Base-by-base conservation (phyloP, 2,888 invertebrate species). In the Scaptomyza polygonia region DNA sequence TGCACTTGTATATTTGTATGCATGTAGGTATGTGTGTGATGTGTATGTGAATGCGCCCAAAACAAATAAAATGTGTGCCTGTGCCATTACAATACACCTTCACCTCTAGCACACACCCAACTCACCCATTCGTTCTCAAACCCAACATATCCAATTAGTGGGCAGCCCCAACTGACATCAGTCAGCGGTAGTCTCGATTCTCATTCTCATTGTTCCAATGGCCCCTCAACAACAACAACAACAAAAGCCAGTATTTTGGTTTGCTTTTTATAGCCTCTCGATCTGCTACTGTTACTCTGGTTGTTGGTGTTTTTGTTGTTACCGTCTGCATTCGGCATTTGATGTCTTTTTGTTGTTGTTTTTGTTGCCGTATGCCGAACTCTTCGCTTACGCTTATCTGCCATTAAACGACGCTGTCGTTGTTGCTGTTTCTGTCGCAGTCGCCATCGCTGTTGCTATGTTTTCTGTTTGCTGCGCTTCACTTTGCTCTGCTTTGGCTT, bases 341-440 rank as follows among this genome's bases (percentile, higher is more conserved):
- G 42, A n/a, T 61, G 55, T 56, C 42, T 55, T 55, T 32, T 49
- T 69, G 52, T 40, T 58, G 36, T 58, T 61, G 21, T 51, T 25
- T 56, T 18, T 49, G 30, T 1, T 14, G 36, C 21, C 5, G 29
- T 59, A 7, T 58, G 6, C 59, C 61, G 43, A 69, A 66, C 59
- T 78, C 70, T 70, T 71, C 62, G 74, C 59, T 74, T 79, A 70
- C 63, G 70, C 70, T 75, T 77, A 69, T 80, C 72, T 77, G 54
- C 57, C 68, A 76, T 79, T 76, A 76, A 76, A 61, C 67, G 74
- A 55, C 67, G 57, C 52, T 30, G 42, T 43, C 42, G 42, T 25
- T 47, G 47, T 47, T 40, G 40, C 21, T 30, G 54, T 34, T 34
- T 4, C 34, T 36, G 36, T 34, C 48, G 52, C 30, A 25, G 47